phyloP scores from a whole-genome alignment of 2,888 invertebrate genomes.

The Netelia fuscicornis region DNA sequence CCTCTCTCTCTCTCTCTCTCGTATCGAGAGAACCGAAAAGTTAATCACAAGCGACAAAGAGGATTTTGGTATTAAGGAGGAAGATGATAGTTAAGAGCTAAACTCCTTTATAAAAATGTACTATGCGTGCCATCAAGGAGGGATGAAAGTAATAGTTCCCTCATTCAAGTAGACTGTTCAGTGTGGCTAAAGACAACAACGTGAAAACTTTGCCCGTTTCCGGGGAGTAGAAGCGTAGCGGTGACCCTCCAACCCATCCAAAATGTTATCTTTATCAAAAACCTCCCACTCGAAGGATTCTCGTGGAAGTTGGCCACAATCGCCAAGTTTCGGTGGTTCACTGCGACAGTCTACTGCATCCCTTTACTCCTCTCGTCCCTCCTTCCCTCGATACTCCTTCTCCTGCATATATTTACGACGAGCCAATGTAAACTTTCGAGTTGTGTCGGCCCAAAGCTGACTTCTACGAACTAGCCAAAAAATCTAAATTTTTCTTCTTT shows the following conservation, averaged over 20 bases:
- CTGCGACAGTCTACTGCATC: conserved; percentile 35
- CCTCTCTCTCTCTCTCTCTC: too few species aligned
- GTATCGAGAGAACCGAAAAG: neutral
- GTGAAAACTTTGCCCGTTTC: conserved; percentile 64
- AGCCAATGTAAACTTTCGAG: conserved; percentile 57
- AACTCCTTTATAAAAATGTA: conserved; percentile 43
- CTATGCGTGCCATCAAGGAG: conserved; percentile 36
- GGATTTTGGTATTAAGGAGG: conserved; percentile 3
- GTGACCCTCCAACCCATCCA: conserved; percentile 33
- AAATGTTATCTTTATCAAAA: conserved; percentile 75
- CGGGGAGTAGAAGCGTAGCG: conserved; percentile 28
- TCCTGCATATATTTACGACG: conserved; percentile 13
- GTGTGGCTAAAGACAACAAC: conserved; percentile 64
- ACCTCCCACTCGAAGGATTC: conserved; percentile 60
- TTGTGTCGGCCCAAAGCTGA: conserved; percentile 37
- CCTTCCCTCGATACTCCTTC: conserved; percentile 35
- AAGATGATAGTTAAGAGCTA: conserved; percentile 25
- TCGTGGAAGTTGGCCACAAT: conserved; percentile 44
- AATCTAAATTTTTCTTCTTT: conserved; percentile 45
- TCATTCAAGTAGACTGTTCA: conserved; percentile 36
- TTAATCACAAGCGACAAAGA: neutral
- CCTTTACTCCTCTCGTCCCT: neutral
- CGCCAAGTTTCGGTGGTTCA: conserved; percentile 59
- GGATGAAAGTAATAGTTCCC: conserved; percentile 16
- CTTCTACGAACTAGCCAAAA: conserved; percentile 42